Evolutionary conservation across 2,113 vertebrate genomes (phyloP).

Genomic region (Brachionichthys hirsutus): DNA sequence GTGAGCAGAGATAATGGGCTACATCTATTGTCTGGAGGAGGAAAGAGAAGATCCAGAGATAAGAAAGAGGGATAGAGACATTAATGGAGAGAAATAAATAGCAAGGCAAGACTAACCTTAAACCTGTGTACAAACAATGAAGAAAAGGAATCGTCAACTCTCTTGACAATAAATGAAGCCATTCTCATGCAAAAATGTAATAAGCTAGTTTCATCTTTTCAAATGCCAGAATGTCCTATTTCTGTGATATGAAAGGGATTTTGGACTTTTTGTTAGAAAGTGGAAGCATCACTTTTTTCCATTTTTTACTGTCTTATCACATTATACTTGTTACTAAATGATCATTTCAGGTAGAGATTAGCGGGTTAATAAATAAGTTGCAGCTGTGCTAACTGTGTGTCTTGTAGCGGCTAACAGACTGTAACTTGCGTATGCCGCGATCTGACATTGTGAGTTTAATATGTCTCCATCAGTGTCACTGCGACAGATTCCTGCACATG

Average conservation of each 20-base stretch:
- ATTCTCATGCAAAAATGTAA: too few species aligned
- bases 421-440: not conserved
- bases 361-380: too few species aligned
- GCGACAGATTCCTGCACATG: slow-evolving; percentile 35
- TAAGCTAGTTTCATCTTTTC: too few species aligned
- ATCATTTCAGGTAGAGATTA: not conserved
- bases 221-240: not conserved
- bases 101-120: slow-evolving; percentile 1
- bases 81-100: slow-evolving; percentile 25
- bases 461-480: slow-evolving; percentile 35
- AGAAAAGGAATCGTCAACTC: not conserved
- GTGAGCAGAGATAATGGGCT: slow-evolving; percentile 52
- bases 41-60: slow-evolving; percentile 45
- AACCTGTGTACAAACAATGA: slow-evolving; percentile 9
- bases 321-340: too few species aligned
- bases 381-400: not conserved
- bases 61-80: slow-evolving; percentile 30
- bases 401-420: slow-evolving; percentile 4
- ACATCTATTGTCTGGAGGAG: slow-evolving; percentile 47
- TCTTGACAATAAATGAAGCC: not conserved
- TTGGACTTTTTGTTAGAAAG: too few species aligned
- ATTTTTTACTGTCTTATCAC: too few species aligned
- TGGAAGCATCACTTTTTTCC: too few species aligned
- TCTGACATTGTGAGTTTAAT: not conserved
- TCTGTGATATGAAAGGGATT: not conserved